Evolutionary conservation across 2,113 vertebrate genomes (phyloP).

Genomic region (Daboia siamensis): DNA sequence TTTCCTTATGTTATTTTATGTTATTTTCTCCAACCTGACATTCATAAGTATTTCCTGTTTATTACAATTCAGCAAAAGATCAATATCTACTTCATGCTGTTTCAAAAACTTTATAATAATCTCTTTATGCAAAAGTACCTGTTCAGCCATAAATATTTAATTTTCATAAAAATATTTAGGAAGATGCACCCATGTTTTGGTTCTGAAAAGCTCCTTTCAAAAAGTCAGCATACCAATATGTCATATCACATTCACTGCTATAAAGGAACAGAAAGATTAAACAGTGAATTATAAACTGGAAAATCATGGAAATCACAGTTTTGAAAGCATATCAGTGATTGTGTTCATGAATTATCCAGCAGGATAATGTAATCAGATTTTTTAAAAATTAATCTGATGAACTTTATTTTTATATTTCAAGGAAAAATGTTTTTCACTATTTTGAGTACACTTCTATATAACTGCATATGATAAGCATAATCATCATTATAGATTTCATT

Average conservation of each 20-base stretch:
- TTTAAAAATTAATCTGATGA: not conserved
- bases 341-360: not conserved
- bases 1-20: not conserved
- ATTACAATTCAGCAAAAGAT: not conserved
- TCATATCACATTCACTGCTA: not conserved
- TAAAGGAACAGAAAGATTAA: not conserved
- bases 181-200: not conserved
- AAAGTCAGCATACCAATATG: not conserved
- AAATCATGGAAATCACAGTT: not conserved
- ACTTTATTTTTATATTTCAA: not conserved
- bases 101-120: not conserved
- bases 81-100: not conserved
- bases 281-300: not conserved
- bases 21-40: not conserved
- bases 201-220: not conserved
- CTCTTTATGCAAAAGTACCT: conserved; percentile 39
- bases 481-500: not conserved
- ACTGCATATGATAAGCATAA: not conserved
- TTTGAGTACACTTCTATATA: not conserved
- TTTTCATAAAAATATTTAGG: not conserved
- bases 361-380: not conserved
- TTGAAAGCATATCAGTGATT: not conserved
- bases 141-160: not conserved
- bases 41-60: not conserved
- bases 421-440: not conserved